phyloP scores from a whole-genome alignment of 2,797 vertebrate genomes.

The Oceanodroma leucorhoa region DNA sequence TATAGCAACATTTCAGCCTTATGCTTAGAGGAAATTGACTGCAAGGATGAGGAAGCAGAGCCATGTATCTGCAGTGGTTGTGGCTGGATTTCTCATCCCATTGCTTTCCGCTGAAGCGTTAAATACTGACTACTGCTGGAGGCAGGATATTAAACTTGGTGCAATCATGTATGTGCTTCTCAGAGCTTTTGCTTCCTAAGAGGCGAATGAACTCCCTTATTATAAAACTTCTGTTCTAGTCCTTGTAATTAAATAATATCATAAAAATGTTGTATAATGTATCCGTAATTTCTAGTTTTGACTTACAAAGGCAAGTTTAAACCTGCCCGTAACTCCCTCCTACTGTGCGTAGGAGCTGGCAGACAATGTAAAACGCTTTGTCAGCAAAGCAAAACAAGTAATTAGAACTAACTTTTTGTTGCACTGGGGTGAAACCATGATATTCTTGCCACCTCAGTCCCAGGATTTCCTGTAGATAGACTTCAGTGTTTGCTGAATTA shows the following conservation, averaged over 20 bases:
- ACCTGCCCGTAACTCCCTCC: neutral
- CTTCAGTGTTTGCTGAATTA: neutral
- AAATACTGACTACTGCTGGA: neutral
- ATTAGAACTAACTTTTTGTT: neutral
- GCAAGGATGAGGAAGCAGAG: slow-evolving; percentile 19
- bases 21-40: slow-evolving; percentile 11
- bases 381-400: slow-evolving; percentile 15
- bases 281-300: neutral
- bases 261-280: neutral
- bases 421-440: neutral
- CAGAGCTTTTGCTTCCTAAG: neutral
- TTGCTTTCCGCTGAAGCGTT: neutral
- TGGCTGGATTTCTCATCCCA: slow-evolving; percentile 10
- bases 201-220: neutral
- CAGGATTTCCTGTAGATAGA: neutral
- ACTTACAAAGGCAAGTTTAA: neutral
- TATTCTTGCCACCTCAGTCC: neutral
- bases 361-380: neutral
- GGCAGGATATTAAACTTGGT: slow-evolving; percentile 36
- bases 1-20: neutral
- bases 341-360: neutral
- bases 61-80: neutral
- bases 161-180: neutral
- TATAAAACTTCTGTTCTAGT: neutral
- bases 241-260: neutral